Evolutionary conservation across 2,888 invertebrate genomes (phyloP), one percentile per base, ranked within the genome.

Genomic region (Lasioglossum leucozonium): DNA sequence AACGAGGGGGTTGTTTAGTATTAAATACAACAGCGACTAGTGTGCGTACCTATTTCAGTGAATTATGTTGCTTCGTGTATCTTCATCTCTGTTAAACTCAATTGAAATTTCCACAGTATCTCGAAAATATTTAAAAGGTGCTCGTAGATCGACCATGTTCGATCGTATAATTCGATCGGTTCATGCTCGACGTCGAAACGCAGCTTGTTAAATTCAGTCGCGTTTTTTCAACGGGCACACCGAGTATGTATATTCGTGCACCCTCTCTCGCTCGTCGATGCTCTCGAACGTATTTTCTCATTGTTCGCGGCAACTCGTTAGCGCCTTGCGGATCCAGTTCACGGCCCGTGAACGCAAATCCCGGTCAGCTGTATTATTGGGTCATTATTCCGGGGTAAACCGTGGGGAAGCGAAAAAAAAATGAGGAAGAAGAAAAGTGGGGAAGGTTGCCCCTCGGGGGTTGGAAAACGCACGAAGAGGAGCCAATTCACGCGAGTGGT

Each of bases 341-440:
- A 80, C 74, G 62, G 86, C 40, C 87, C 79, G 84, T 78, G 42
- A 84, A 82, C 81, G 80, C 80, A 79, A 87, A 82, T 85, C 81
- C 77, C 85, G 85, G 84, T 81, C 74, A 78, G 77, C 87, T 87
- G 78, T 81, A 72, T 88, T 89, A 89, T 88, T 82, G 81, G 81
- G 85, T 89, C 87, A 81, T 87, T 80, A 82, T 85, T 88, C 87
- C 82, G 82, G 79, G 79, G 72, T 67, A 82, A 89, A 87, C 79
- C 80, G 67, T 89, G 77, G 79, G 81, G 82, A 82, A 89, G 78
- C 78, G 62, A 58, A 84, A 69, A 79, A 75, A 81, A 77, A 77
- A 76, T 55, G 82, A 84, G 84, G 84, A 83, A 84, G 72, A 84
- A 84, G 84, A 83, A 78, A 76, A 84, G 74, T 72, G 79, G 85